Conservation (phyloP, 2,888 invertebrate genomes). For the Drosophila antonietae region DNA sequence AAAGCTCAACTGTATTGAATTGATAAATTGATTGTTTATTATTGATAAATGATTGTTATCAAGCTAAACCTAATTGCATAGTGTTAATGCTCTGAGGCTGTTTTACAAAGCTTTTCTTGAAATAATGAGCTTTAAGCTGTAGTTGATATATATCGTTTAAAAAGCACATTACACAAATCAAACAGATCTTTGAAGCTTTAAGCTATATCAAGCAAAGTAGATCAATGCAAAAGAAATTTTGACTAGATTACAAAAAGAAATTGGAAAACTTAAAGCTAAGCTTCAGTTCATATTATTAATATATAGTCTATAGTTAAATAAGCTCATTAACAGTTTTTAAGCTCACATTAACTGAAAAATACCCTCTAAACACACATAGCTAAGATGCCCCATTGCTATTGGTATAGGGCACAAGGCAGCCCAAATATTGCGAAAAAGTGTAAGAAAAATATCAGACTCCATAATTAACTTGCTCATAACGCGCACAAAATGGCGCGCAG, state of each 20-base stretch:
- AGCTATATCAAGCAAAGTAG: too few relatives aligned
- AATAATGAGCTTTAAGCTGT: not conserved
- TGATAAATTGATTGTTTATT: too few relatives aligned
- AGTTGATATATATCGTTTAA: too few relatives aligned
- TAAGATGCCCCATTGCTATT: not conserved
- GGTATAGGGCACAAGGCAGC: conserved; percentile 11
- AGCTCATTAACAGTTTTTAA: not conserved
- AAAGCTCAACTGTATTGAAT: not conserved
- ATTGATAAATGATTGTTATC: too few relatives aligned
- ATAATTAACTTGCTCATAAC: conserved; percentile 77
- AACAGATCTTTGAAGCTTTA: too few relatives aligned
- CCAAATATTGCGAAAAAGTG: conserved; percentile 31
- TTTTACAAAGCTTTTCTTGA: not conserved
- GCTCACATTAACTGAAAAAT: not conserved
- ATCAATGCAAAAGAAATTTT: not conserved
- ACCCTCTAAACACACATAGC: not conserved
- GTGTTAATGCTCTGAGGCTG: too few relatives aligned
- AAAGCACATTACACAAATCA: too few relatives aligned
- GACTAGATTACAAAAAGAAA: not conserved
- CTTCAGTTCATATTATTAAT: not conserved
- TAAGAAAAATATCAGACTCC: conserved; percentile 71
- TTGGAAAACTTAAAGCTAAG: not conserved
- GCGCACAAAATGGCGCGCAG: conserved; percentile 55
- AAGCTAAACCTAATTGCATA: not conserved
- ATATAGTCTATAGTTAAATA: not conserved